These are phyloP conservation scores for Sycophaga agraensis DNA, from an alignment of 1,140 invertebrate species.

Conservation along the genomic window DNA sequence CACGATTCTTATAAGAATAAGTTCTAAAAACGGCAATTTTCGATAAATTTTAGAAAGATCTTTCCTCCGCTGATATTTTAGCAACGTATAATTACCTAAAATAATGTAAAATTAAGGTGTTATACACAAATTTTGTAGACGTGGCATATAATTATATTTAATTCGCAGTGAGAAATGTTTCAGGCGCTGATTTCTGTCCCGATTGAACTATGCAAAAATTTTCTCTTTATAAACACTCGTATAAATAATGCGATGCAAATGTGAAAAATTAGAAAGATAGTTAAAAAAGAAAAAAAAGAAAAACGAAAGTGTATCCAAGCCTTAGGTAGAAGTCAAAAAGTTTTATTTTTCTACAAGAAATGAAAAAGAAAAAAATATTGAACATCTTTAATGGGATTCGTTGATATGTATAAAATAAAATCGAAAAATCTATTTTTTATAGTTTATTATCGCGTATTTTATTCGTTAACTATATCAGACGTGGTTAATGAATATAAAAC, in stretches of 20 bases:
- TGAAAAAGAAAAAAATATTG: slow-evolving; percentile 6
- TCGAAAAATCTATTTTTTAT: slow-evolving; percentile 23
- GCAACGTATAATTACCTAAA: too few species aligned
- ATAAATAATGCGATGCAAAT: not conserved
- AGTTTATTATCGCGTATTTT: slow-evolving; percentile 16
- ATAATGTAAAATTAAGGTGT: too few species aligned
- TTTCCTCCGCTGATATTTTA: not conserved
- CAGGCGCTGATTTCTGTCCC: too few species aligned
- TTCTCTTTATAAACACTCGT: slow-evolving; percentile 10
- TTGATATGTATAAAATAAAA: slow-evolving; percentile 11
- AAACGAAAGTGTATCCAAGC: slow-evolving; percentile 15
- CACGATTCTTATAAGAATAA: too few species aligned
- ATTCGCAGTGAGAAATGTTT: too few species aligned
- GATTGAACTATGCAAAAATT: slow-evolving; percentile 2
- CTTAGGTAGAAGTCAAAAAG: slow-evolving; percentile 18
- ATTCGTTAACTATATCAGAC: not conserved
- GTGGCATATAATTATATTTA: too few species aligned
- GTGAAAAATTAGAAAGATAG: not conserved
- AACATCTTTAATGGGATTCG: slow-evolving; percentile 12
- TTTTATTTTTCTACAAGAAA: slow-evolving; percentile 22
- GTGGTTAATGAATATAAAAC: not conserved
- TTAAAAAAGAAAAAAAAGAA: not conserved
- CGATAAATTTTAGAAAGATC: not conserved
- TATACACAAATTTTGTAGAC: too few species aligned
- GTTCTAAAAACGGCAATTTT: too few species aligned